phyloP scores from a whole-genome alignment of 2,888 invertebrate species.

The Scaeva pyrastri region DNA sequence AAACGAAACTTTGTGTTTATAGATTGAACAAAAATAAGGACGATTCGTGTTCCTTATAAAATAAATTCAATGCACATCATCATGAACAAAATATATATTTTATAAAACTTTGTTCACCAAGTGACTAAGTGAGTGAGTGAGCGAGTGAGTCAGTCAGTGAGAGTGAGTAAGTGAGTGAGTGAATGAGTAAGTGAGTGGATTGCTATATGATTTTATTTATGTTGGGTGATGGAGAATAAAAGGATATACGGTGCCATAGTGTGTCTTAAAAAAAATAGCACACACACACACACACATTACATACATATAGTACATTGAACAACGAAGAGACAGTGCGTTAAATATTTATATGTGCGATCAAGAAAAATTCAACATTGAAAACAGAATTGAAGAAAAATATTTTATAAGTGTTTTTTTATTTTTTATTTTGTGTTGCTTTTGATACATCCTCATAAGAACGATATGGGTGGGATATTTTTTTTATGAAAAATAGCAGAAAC shows the following conservation, averaged over 20 bases:
- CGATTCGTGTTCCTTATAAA: constrained; percentile 23
- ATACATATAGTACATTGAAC: background rate
- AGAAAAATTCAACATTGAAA: constrained; percentile 65
- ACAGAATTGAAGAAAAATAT: constrained; percentile 68
- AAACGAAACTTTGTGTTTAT: constrained; percentile 14
- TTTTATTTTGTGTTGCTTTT: background rate
- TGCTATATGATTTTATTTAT: constrained; percentile 18
- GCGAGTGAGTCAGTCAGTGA: too few relatives aligned
- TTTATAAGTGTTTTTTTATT: constrained; percentile 53
- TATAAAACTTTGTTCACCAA: constrained; percentile 29
- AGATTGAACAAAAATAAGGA: constrained; percentile 24
- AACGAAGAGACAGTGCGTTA: constrained; percentile 57
- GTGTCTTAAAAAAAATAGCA: background rate
- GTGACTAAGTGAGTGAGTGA: background rate
- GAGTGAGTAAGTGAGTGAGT: background rate
- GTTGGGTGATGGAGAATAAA: constrained; percentile 34
- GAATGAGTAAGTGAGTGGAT: background rate
- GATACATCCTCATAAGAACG: background rate
- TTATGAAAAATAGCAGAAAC: background rate
- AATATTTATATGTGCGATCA: constrained; percentile 74
- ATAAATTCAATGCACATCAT: constrained; percentile 24
- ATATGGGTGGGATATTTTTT: constrained; percentile 11
- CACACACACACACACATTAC: background rate
- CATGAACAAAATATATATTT: constrained; percentile 20
- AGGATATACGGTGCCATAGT: constrained; percentile 31